Conservation (phyloP, 2,888 invertebrate genomes). For the Acrobasis suavella region DNA sequence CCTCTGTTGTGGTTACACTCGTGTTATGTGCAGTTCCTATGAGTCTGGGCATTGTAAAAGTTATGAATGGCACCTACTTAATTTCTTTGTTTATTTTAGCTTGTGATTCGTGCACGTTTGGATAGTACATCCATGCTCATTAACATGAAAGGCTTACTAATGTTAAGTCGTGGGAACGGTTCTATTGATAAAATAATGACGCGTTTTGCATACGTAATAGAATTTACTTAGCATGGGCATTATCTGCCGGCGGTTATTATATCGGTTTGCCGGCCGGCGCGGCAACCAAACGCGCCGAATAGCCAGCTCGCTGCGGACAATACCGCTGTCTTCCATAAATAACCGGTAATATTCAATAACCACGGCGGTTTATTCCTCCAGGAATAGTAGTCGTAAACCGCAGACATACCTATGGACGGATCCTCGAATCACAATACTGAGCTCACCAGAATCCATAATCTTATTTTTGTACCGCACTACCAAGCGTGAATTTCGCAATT, state of each 20-base stretch:
- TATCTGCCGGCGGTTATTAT: constrained; percentile 1
- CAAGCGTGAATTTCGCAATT: constrained; percentile 83
- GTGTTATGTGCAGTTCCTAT: too few species aligned
- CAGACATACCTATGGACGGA: constrained; percentile 81
- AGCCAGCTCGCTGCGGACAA: constrained; percentile 60
- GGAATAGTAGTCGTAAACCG: constrained; percentile 79
- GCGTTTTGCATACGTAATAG: constrained; percentile 13
- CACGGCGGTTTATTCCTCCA: constrained; percentile 76
- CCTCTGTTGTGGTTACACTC: too few species aligned
- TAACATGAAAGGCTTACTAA: neutral
- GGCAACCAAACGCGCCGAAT: constrained; percentile 41
- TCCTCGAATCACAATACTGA: constrained; percentile 82
- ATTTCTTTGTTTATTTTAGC: neutral
- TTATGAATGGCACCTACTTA: too few species aligned
- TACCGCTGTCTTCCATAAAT: constrained; percentile 77
- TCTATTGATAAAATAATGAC: constrained; percentile 9
- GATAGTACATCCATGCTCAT: neutral
- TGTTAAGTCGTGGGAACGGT: constrained; percentile 8
- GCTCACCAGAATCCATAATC: constrained; percentile 82
- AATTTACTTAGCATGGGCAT: neutral
- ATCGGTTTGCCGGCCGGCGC: constrained; percentile 25
- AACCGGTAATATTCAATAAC: constrained; percentile 79
- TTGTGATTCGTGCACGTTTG: neutral
- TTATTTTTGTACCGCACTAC: constrained; percentile 82
- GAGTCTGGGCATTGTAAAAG: too few species aligned